phyloP scores from a whole-genome alignment of 30 jellyfish, hydroid and myxozoan species.

The Hydra vulgaris region DNA sequence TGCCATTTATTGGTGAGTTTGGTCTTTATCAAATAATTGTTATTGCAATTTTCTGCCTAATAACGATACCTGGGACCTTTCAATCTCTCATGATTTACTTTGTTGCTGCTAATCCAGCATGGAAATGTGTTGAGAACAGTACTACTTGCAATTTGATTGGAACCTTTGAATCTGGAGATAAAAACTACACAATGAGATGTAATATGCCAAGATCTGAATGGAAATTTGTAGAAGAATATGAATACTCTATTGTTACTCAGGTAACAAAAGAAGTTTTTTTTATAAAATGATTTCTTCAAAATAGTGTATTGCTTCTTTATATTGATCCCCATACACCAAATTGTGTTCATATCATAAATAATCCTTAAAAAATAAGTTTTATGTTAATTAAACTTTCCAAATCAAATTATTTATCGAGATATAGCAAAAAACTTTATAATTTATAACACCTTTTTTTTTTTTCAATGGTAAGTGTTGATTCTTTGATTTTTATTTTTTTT shows the following conservation, averaged over 20 bases:
- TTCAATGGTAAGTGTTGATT: too few relatives aligned
- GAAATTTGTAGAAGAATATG: slow-evolving; percentile 40
- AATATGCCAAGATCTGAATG: slow-evolving; percentile 53
- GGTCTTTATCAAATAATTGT: slow-evolving; percentile 69
- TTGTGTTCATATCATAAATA: too few relatives aligned
- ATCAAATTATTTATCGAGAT: too few relatives aligned
- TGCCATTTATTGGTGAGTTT: slow-evolving; percentile 84
- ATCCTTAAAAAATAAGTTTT: too few relatives aligned
- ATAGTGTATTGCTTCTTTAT: too few relatives aligned
- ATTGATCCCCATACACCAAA: too few relatives aligned
- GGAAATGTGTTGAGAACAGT: slow-evolving; percentile 83
- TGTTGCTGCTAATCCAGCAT: slow-evolving; percentile 79
- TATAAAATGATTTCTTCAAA: too few relatives aligned
- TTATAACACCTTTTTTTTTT: too few relatives aligned
- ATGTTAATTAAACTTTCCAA: too few relatives aligned
- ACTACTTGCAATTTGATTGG: slow-evolving; percentile 53
- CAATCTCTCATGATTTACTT: slow-evolving; percentile 56
- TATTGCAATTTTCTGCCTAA: slow-evolving; percentile 47
- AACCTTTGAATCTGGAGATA: background rate
- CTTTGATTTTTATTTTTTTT: too few relatives aligned
- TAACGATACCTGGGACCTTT: slow-evolving; percentile 57
- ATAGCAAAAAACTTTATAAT: too few relatives aligned
- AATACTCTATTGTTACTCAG: slow-evolving; percentile 72
- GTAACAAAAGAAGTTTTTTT: slow-evolving; percentile 4
- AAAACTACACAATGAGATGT: slow-evolving; percentile 34